Evolutionary conservation across 64 coral and sea anemone species (phyloP).

Genomic region (Stichodactyla helianthus): DNA sequence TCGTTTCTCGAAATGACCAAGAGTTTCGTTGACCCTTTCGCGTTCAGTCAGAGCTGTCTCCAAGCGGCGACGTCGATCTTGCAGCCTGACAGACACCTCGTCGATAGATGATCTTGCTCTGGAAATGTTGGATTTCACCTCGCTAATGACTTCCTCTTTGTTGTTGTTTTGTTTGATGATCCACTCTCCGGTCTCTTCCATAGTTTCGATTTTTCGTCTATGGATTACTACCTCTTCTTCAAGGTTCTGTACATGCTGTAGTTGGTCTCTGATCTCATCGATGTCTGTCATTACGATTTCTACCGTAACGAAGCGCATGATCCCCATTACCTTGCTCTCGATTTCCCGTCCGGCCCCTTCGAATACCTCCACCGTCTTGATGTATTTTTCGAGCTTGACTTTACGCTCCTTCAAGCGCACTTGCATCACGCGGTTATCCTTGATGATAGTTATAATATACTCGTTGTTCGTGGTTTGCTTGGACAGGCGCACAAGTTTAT

Average conservation of each 20-base stretch:
- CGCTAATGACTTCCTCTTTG: slow-evolving; percentile 75
- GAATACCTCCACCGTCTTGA: slow-evolving; percentile 84
- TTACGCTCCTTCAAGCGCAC: slow-evolving; percentile 86
- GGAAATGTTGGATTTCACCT: slow-evolving; percentile 74
- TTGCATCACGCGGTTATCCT: slow-evolving; percentile 89
- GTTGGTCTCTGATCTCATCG: slow-evolving; percentile 81
- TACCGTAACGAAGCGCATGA: slow-evolving; percentile 84
- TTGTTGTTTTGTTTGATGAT: slow-evolving; percentile 77
- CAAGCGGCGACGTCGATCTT: slow-evolving; percentile 71
- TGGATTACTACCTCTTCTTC: slow-evolving; percentile 92
- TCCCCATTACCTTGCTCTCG: slow-evolving; percentile 81
- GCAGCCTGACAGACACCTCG: slow-evolving; percentile 79
- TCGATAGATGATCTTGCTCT: slow-evolving; percentile 65
- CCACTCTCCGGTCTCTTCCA: slow-evolving; percentile 93
- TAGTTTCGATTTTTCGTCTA: slow-evolving; percentile 86
- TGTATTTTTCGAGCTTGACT: slow-evolving; percentile 92
- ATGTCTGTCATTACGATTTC: slow-evolving; percentile 84
- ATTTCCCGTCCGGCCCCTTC: slow-evolving; percentile 67
- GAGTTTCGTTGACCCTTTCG: slow-evolving; percentile 68
- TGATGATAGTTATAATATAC: slow-evolving; percentile 93
- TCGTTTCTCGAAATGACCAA: slow-evolving; percentile 68
- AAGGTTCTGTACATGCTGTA: slow-evolving; percentile 90
- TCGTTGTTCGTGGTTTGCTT: slow-evolving; percentile 89
- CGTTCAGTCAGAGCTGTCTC: slow-evolving; percentile 89
- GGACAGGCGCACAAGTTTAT: slow-evolving; percentile 78